Conservation (phyloP, 2,113 vertebrate genomes). For the Thinocorus orbignyianus region DNA sequence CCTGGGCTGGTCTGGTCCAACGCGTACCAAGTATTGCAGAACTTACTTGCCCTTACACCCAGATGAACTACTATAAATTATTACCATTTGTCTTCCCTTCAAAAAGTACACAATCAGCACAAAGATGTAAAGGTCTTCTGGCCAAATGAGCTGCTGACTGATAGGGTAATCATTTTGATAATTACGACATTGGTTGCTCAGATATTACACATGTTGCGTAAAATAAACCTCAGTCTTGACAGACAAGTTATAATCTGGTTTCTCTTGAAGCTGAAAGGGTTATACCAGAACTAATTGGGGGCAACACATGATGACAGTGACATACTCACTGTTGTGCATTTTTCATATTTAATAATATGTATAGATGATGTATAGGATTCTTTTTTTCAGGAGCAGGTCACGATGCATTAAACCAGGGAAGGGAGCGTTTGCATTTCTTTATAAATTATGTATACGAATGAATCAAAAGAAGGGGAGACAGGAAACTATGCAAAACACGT, state of each 20-base stretch:
- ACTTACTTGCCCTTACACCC: background rate
- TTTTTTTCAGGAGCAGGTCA: background rate
- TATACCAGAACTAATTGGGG: background rate
- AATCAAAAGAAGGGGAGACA: background rate
- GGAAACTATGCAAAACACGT: background rate
- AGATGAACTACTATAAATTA: background rate
- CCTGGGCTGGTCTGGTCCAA: rapidly evolving
- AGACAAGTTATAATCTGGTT: background rate
- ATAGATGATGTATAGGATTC: background rate
- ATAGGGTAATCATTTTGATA: background rate
- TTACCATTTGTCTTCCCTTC: background rate
- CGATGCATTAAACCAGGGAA: background rate
- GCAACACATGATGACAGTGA: background rate
- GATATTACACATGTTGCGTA: background rate
- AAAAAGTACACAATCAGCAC: background rate
- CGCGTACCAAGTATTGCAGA: background rate
- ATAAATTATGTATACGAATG: background rate
- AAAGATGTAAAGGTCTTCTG: background rate
- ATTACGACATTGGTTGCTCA: background rate
- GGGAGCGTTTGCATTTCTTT: background rate
- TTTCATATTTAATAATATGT: background rate
- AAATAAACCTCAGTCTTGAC: background rate
- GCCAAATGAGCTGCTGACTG: background rate
- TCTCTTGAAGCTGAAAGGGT: background rate
- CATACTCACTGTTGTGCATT: background rate